Evolutionary conservation across 2,888 invertebrate species (phyloP).

Genomic region (Bellardia bayeri): DNA sequence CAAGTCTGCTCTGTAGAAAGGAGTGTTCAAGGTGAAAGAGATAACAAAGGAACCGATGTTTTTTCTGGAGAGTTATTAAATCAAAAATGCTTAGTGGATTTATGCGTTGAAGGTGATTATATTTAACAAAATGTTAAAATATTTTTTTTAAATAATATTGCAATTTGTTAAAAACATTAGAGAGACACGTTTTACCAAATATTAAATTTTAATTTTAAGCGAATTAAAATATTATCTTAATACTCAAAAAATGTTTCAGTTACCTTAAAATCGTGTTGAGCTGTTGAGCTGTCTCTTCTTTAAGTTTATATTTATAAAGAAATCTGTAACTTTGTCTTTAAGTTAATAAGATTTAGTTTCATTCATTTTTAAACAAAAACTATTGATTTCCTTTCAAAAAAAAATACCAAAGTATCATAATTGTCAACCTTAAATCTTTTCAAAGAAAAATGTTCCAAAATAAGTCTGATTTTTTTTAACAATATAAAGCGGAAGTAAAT

Average conservation of each 20-base stretch:
- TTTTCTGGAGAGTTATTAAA: too few species aligned
- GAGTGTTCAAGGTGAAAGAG: too few species aligned
- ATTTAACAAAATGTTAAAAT: too few species aligned
- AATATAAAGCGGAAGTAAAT: slow-evolving; percentile 68
- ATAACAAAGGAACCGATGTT: too few species aligned
- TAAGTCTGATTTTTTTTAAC: slow-evolving; percentile 45
- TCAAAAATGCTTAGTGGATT: too few species aligned
- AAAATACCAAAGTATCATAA: background rate
- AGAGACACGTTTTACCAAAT: background rate
- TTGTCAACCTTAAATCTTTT: slow-evolving; percentile 46
- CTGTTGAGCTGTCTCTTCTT: background rate
- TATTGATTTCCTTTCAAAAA: slow-evolving; percentile 52
- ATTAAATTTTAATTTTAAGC: background rate
- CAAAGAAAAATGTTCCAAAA: slow-evolving; percentile 37
- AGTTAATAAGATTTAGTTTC: slow-evolving; percentile 38
- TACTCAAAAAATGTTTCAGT: background rate
- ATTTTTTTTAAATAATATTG: too few species aligned
- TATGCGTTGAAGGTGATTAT: too few species aligned
- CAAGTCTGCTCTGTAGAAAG: too few species aligned
- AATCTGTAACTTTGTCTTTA: background rate
- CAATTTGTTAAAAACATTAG: too few species aligned
- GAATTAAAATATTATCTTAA: slow-evolving; percentile 7
- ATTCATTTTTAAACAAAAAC: background rate
- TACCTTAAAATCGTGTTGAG: background rate
- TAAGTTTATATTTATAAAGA: background rate